Conservation (phyloP, 2,113 vertebrate species). For the Ceyx margarethae region DNA sequence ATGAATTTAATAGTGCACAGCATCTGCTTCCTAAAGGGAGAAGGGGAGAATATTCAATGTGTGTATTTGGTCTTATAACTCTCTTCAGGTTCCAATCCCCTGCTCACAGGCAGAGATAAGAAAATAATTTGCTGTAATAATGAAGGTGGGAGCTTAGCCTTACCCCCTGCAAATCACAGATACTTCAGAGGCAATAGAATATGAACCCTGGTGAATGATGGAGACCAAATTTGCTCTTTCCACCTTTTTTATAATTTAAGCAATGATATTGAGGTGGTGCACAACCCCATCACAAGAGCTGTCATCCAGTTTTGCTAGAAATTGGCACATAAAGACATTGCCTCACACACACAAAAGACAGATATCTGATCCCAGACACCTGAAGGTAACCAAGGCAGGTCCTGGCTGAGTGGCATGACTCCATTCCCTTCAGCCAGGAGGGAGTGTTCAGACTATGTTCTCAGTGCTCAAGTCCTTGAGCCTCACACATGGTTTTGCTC, state of each 20-base stretch:
- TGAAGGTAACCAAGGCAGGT: neutral
- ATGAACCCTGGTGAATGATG: neutral
- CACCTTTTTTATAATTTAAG: neutral
- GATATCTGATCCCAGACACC: neutral
- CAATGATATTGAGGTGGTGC: neutral
- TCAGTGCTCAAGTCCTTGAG: rapidly evolving
- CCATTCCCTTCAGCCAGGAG: neutral
- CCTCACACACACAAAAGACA: neutral
- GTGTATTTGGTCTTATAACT: neutral
- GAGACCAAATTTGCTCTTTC: neutral
- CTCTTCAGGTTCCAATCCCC: neutral
- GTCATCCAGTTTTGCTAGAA: neutral
- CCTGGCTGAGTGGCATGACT: neutral
- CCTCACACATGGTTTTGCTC: rapidly evolving
- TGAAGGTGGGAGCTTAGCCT: neutral
- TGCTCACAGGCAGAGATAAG: neutral
- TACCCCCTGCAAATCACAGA: neutral
- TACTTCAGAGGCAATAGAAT: neutral
- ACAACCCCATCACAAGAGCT: neutral
- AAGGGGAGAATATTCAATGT: neutral
- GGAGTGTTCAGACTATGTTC: neutral
- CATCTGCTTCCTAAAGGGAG: neutral
- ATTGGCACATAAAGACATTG: neutral
- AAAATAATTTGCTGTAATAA: constrained; percentile 13
- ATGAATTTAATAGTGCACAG: neutral